These are phyloP conservation scores for Eulemur macaco DNA, from an alignment of 2,113 vertebrate species.

Conservation along the genomic window DNA sequence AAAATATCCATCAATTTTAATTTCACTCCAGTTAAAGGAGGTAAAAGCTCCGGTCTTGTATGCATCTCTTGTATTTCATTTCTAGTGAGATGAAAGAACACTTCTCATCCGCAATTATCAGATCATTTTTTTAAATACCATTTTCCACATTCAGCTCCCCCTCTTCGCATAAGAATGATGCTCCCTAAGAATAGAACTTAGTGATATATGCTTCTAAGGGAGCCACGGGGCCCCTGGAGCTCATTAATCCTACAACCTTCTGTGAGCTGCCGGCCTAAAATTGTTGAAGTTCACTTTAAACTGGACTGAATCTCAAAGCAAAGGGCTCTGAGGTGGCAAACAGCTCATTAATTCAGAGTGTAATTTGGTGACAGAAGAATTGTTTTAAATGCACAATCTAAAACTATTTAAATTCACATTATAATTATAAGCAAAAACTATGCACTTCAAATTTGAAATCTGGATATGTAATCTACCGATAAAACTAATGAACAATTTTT, in stretches of 20 bases:
- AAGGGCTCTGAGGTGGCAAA: constrained; percentile 82
- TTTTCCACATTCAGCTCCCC: constrained; percentile 17
- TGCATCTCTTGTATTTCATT: background rate
- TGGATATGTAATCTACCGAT: constrained; percentile 82
- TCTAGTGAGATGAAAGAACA: constrained; percentile 21
- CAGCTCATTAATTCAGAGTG: constrained; percentile 85
- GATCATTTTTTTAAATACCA: constrained; percentile 52
- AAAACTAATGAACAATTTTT: constrained; percentile 81
- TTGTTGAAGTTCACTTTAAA: constrained; percentile 82
- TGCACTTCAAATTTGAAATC: constrained; percentile 81
- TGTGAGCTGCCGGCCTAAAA: constrained; percentile 80
- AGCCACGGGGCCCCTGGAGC: constrained; percentile 67
- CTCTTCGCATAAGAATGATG: constrained; percentile 35
- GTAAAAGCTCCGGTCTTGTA: background rate
- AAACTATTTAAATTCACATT: constrained; percentile 85
- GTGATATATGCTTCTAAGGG: constrained; percentile 79
- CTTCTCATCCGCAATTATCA: background rate
- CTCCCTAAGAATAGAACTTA: constrained; percentile 48
- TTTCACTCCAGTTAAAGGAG: constrained; percentile 9
- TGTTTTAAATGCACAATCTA: constrained; percentile 83
- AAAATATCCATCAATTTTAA: constrained; percentile 57
- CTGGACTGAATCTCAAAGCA: constrained; percentile 82
- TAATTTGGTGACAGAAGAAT: constrained; percentile 81
- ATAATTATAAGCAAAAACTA: constrained; percentile 84
- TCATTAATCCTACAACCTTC: constrained; percentile 85